Base-by-base conservation (phyloP, 2,888 invertebrate genomes). In the Pandemis heparana region DNA sequence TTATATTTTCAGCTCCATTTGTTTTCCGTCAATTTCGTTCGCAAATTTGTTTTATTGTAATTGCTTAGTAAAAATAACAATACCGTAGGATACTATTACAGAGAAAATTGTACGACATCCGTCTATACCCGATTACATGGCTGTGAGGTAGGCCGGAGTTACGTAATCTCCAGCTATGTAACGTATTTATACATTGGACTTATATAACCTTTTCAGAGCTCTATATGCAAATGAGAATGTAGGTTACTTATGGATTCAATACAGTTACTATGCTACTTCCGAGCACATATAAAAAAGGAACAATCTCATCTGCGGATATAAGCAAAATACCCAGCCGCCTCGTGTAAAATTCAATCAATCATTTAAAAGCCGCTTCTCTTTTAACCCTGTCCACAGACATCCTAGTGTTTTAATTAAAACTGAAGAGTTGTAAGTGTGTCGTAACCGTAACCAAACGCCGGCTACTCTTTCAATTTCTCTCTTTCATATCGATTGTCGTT, bases 401-500 rank as follows among this genome's bases (percentile, higher is more conserved):
- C 77, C 77, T 81, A 77, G 79, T 81, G 80, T 79, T 87, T 87
- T 86, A 87, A 88, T 89, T 88, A 87, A 88, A 89, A 84, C 83
- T 83, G 83, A 83, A 84, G 85, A 84, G 83, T 85, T 83, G 81
- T 85, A 83, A 83, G 84, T 85, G 80, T 83, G 83, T 84, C 82
- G 84, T 83, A 87, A 88, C 84, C 46, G 84, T 83, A 87, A 88
- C 84, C 46, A 41, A 48, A 46, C 38, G 86, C 82, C 82, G 84
- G 85, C 84, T 86, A 83, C 86, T 86, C 83, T 88, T 87, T 87
- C 82, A 78, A 82, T 82, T 84, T 83, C 83, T 88, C 87, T 85
- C 86, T 85, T 85, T 86, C 87, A 79, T 84, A 82, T 82, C 85
- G 83, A 82, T 85, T 84, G 85, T 85, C 87, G 86, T 90, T 89